Evolutionary conservation across 1,140 invertebrate genomes (phyloP).

Genomic region (Neodiprion pinetum): DNA sequence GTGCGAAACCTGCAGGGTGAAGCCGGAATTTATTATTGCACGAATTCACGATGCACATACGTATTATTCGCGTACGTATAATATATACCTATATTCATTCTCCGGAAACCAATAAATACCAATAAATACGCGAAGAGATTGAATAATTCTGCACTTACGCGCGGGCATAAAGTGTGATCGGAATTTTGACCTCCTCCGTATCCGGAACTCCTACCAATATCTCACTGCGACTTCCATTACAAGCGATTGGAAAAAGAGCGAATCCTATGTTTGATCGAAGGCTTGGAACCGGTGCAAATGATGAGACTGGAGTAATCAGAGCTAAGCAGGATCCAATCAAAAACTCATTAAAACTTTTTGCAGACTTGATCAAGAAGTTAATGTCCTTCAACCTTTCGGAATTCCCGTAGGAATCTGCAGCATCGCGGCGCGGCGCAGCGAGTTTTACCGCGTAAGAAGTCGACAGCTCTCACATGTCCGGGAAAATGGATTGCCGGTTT

Average conservation of each 20-base stretch:
- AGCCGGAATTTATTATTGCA: not conserved
- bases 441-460: conserved; percentile 43
- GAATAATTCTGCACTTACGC: conserved; percentile 3
- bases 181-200: not conserved
- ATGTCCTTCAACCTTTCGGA: conserved; percentile 56
- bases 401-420: conserved; percentile 47
- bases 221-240: no score
- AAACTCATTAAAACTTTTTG: conserved; percentile 61
- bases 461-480: conserved; percentile 54
- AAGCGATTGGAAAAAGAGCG: no score
- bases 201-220: no score
- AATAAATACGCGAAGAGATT: not conserved
- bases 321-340: conserved; percentile 39
- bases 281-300: not conserved
- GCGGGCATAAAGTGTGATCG: not conserved
- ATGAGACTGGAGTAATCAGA: not conserved
- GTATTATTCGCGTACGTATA: no score
- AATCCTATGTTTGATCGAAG: not conserved
- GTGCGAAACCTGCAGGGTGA: conserved; percentile 1
- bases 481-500: conserved; percentile 55
- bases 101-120: not conserved
- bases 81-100: not conserved
- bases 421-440: conserved; percentile 25
- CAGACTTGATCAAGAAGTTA: conserved; percentile 59
- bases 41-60: not conserved